A percentile compares a stretch with the other conserved stretches of the same genome.
These are phyloP conservation scores for Hemicentrotus pulcherrimus DNA, from an alignment of 35 echinoderm and acorn worm species.

Conservation along the genomic window DNA sequence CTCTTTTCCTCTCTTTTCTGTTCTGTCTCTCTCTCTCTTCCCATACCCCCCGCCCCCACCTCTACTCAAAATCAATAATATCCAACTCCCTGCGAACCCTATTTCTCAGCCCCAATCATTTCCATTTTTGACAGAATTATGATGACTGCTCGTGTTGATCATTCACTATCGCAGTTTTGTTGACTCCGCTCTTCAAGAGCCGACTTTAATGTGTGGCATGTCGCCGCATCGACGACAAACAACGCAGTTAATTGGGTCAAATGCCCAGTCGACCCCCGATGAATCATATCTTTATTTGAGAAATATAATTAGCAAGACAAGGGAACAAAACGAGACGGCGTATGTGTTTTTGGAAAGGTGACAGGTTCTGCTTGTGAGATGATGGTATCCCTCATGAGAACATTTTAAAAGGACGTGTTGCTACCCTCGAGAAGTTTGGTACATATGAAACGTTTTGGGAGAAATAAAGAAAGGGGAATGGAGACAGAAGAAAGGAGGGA, in stretches of 20 bases:
- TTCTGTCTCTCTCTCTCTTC: background rate
- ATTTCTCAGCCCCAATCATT: background rate
- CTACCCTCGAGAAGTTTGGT: background rate
- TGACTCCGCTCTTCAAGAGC: background rate
- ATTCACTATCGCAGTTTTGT: background rate
- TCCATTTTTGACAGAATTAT: conserved; percentile 5
- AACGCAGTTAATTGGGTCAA: background rate
- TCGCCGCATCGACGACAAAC: background rate
- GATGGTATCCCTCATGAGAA: background rate
- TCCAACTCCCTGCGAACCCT: background rate
- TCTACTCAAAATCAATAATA: background rate
- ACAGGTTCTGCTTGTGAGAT: background rate
- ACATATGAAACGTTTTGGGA: background rate
- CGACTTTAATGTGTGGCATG: background rate
- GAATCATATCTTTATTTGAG: background rate
- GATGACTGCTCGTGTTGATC: background rate
- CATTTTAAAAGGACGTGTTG: background rate
- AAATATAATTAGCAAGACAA: background rate
- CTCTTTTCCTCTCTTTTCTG: background rate
- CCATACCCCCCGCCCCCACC: background rate
- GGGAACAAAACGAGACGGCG: too few species aligned
- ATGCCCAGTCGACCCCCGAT: background rate
- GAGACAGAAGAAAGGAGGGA: background rate
- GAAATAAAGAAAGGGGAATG: background rate
- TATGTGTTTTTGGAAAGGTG: too few species aligned